phyloP scores from a whole-genome alignment of 2,888 invertebrate genomes.

The Agriopis leucophaearia region DNA sequence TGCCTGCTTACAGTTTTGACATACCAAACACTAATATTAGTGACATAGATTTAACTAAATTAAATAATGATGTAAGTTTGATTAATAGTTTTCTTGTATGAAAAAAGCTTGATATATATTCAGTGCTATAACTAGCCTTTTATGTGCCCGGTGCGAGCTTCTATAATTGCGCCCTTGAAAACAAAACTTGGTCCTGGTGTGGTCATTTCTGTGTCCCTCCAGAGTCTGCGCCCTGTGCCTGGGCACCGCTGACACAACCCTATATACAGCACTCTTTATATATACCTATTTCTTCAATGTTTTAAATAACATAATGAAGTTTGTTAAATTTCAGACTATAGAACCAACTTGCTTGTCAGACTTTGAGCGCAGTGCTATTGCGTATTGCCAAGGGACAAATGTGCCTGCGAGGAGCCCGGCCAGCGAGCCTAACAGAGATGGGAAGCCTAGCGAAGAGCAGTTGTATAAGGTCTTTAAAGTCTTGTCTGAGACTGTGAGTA shows the following conservation, averaged over 20 bases:
- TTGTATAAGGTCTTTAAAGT: slow-evolving; percentile 73
- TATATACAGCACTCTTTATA: too few relatives aligned
- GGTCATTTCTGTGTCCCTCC: too few relatives aligned
- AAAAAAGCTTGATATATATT: slow-evolving; percentile 8
- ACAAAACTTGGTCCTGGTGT: too few relatives aligned
- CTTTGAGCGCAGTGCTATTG: slow-evolving; percentile 75
- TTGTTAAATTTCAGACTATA: slow-evolving; percentile 61
- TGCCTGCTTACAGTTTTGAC: slow-evolving; percentile 57
- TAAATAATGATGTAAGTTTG: slow-evolving; percentile 67
- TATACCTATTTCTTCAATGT: too few relatives aligned
- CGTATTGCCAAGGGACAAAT: slow-evolving; percentile 64
- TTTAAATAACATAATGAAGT: background rate
- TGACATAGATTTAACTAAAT: slow-evolving; percentile 72
- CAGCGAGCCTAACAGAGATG: slow-evolving; percentile 55
- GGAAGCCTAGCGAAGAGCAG: slow-evolving; percentile 77
- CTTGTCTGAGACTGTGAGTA: slow-evolving; percentile 72
- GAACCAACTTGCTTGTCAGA: slow-evolving; percentile 79
- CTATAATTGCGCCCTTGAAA: too few relatives aligned
- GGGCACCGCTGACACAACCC: too few relatives aligned
- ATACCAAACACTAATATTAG: slow-evolving; percentile 65
- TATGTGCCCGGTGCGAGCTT: too few relatives aligned
- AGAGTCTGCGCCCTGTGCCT: too few relatives aligned
- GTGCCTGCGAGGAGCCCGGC: slow-evolving; percentile 48
- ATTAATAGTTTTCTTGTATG: slow-evolving; percentile 12
- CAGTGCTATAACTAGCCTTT: too few relatives aligned